A percentile compares a stretch with the other conserved stretches of the same genome.
These are phyloP conservation scores for Malurus alboscapulatus DNA, from an alignment of 2,113 vertebrate species.

Conservation along the genomic window DNA sequence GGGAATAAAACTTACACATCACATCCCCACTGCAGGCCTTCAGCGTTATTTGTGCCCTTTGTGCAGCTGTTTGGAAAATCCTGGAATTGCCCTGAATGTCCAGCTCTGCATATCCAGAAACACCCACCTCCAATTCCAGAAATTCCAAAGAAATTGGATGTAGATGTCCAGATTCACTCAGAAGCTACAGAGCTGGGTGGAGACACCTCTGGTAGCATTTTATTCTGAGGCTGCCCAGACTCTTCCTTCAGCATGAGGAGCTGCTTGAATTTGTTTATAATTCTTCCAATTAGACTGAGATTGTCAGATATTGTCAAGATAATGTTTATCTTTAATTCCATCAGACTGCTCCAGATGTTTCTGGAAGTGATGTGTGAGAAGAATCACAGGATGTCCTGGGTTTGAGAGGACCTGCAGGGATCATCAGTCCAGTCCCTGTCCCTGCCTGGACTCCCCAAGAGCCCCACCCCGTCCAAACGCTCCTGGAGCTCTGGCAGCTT, in stretches of 20 bases:
- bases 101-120: background rate
- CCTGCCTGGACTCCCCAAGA: background rate
- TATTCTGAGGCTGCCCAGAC: background rate
- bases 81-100: background rate
- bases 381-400: background rate
- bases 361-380: background rate
- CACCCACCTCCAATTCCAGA: background rate
- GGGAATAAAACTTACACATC: background rate
- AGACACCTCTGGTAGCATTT: background rate
- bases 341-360: background rate
- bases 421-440: accelerated
- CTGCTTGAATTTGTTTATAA: background rate
- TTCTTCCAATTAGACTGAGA: background rate
- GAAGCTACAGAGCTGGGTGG: background rate
- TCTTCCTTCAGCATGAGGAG: background rate
- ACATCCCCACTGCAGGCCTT: background rate
- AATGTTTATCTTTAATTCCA: background rate
- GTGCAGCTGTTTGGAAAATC: background rate
- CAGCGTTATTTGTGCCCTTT: background rate
- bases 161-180: background rate
- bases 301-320: background rate
- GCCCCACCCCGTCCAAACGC: background rate
- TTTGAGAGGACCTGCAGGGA: background rate
- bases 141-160: background rate
- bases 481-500: background rate